Percentiles rank a stretch among this genome's conserved stretches.
These are phyloP conservation scores for Atta colombica DNA, from an alignment of 1,140 invertebrate species.

Conservation along the genomic window DNA sequence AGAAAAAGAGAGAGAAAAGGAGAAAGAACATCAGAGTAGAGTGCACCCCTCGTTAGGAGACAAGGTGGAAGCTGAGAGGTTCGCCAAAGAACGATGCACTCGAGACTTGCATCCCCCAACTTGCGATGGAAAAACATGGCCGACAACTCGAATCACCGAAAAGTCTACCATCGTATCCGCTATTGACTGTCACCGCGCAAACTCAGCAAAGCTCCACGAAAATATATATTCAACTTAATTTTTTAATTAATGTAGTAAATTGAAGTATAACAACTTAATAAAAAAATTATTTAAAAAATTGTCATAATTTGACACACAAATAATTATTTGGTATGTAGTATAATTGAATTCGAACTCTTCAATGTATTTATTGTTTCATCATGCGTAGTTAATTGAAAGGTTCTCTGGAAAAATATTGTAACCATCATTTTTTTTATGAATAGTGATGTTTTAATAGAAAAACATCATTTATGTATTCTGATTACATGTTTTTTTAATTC, in stretches of 20 bases:
- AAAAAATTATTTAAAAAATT: not conserved
- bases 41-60: slow-evolving; percentile 77
- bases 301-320: not conserved
- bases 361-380: not conserved
- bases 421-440: too few species aligned
- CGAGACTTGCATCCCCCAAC: slow-evolving; percentile 79
- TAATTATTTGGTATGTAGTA: not conserved
- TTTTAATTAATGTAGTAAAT: slow-evolving; percentile 9
- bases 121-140: slow-evolving; percentile 79
- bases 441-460: too few species aligned
- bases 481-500: too few species aligned
- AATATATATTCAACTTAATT: not conserved
- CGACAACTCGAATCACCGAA: slow-evolving; percentile 69
- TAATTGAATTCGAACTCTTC: not conserved
- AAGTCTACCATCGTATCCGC: slow-evolving; percentile 71
- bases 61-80: slow-evolving; percentile 79
- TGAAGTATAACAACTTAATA: not conserved
- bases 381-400: too few species aligned
- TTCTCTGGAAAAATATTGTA: too few species aligned
- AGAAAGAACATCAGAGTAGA: slow-evolving; percentile 39
- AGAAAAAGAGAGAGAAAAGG: slow-evolving; percentile 9
- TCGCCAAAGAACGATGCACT: slow-evolving; percentile 79
- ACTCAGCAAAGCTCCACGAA: not conserved
- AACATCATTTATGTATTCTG: too few species aligned
- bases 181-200: slow-evolving; percentile 69